phyloP scores from a whole-genome alignment of 2,113 vertebrate species.

The Burhinus bistriatus region DNA sequence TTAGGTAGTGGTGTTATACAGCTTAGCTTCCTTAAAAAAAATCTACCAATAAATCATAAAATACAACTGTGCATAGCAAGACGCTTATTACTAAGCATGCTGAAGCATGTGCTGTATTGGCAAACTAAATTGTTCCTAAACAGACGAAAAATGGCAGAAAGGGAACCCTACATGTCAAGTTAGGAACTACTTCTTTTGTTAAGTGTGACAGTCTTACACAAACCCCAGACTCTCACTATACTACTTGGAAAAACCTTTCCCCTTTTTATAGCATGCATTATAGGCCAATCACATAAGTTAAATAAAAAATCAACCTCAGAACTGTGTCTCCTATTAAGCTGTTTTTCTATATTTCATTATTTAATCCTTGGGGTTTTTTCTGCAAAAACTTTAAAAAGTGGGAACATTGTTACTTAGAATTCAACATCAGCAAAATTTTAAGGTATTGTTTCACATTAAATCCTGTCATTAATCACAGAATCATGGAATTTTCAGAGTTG shows the following conservation, averaged over 20 bases:
- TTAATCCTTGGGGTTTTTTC: not conserved
- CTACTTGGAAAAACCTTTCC: not conserved
- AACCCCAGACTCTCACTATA: not conserved
- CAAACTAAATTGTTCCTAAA: not conserved
- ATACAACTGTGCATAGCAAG: not conserved
- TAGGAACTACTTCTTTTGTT: not conserved
- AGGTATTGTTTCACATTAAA: too few relatives aligned
- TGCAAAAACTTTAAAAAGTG: not conserved
- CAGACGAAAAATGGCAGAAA: not conserved
- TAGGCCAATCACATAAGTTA: not conserved
- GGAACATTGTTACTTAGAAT: too few relatives aligned
- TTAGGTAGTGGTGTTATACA: not conserved
- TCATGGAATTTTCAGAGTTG: too few relatives aligned
- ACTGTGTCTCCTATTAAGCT: not conserved
- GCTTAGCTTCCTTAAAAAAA: not conserved
- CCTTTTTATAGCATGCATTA: not conserved
- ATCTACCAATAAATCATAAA: not conserved
- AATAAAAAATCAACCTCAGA: not conserved
- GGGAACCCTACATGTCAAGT: not conserved
- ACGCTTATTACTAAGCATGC: not conserved
- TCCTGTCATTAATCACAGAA: too few relatives aligned
- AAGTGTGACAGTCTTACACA: not conserved
- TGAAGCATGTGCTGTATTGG: not conserved
- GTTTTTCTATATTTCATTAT: not conserved
- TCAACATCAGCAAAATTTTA: too few relatives aligned